Evolutionary conservation across 2,113 vertebrate genomes (phyloP).

Genomic region (Gallinago paraguaiae): DNA sequence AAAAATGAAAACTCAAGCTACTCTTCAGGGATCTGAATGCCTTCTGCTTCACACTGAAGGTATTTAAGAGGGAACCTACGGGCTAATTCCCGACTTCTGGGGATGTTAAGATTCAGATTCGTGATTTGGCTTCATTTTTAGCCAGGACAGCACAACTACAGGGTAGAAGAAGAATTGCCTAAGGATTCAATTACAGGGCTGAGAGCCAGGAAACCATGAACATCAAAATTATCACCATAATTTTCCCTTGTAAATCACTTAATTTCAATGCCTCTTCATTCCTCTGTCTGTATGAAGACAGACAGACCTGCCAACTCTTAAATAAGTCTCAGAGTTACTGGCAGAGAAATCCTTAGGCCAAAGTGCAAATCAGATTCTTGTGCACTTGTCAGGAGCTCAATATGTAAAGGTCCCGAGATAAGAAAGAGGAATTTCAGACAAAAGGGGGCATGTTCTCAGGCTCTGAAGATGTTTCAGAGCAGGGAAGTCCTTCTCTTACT

Average conservation of each 20-base stretch:
- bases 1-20: neutral
- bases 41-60: neutral
- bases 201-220: slow-evolving; percentile 19
- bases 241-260: neutral
- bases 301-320: neutral
- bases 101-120: neutral
- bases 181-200: neutral
- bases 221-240: neutral
- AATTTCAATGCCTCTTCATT: neutral
- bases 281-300: neutral
- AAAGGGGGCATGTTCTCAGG: neutral
- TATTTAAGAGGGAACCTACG: neutral
- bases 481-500: neutral
- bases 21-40: neutral
- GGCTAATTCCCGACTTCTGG: neutral
- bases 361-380: neutral
- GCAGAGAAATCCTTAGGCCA: neutral
- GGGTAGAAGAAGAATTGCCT: neutral
- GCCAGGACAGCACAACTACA: neutral
- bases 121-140: neutral
- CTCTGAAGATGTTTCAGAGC: neutral
- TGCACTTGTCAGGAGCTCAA: neutral
- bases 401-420: neutral
- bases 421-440: neutral
- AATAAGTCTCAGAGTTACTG: neutral